Evolutionary conservation across 2,888 invertebrate species (phyloP), one percentile per base, ranked within the genome.

Genomic region (Phengaris alcon): DNA sequence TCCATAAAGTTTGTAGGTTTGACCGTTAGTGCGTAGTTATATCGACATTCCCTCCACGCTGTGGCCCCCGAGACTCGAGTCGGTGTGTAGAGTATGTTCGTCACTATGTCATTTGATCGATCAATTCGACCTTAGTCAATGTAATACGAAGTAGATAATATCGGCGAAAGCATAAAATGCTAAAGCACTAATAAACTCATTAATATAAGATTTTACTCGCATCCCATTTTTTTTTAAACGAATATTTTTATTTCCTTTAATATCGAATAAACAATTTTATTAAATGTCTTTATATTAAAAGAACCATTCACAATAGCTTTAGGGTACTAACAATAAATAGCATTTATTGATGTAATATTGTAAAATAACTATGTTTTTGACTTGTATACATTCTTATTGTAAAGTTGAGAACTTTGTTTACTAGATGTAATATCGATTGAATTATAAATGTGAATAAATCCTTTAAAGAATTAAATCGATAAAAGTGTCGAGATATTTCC

Each of bases 351-450:
- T 88, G 87, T 84, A 83, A 86, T 88, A 88, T 84, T 91, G 88
- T 92, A 92, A 91, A 84, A 91, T 91, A 90, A 86, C 85, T 91
- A 92, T 93, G 91, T 93, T 93, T 93, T 93, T 90, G 93, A 91
- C 90, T 90, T 93, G 91, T 93, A 91, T 93, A 93, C 93, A 92
- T 90, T 89, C 85, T 86, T 88, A 89, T 85, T 91, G 89, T 91
- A 90, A 90, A 91, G 84, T 90, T 88, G 84, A 86, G 82, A 84
- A 86, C 87, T 87, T 86, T 91, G 90, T 92, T 89, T 85, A 89
- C 88, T 92, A 93, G 91, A 87, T 85, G 89, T 88, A 75, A 85
- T 90, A 91, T 90, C 86, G 84, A 90, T 88, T 88, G 84, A 87
- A 87, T 84, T 90, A 88, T 93, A 87, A 92, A 91, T 93, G 93